phyloP scores from a whole-genome alignment of 2,888 invertebrate species.

The Pterostichus madidus region DNA sequence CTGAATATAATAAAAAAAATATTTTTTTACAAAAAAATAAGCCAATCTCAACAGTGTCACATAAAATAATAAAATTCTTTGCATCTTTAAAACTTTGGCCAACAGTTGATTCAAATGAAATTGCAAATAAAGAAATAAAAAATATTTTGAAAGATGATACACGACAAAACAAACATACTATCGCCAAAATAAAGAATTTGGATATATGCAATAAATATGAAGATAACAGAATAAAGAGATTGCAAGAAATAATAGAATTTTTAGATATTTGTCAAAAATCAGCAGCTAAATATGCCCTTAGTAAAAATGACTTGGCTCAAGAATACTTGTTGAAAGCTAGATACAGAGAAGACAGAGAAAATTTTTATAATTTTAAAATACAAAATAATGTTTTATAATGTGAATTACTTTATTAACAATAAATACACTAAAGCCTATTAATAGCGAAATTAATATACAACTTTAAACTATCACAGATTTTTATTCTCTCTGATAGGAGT shows the following conservation, averaged over 20 bases:
- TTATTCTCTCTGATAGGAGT: background rate
- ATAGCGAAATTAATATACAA: conserved; percentile 17
- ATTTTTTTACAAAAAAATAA: conserved; percentile 9
- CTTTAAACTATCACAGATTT: background rate
- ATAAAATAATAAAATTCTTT: conserved; percentile 55
- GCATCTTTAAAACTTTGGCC: conserved; percentile 47
- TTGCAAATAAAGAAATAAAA: conserved; percentile 8
- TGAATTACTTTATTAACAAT: conserved; percentile 64
- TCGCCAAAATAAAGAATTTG: background rate
- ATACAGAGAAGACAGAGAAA: conserved; percentile 78
- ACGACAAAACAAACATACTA: background rate
- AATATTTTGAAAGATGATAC: conserved; percentile 1
- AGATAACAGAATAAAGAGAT: conserved; percentile 73
- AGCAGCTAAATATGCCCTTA: conserved; percentile 76
- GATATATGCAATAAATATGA: background rate
- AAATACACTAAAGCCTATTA: conserved; percentile 66
- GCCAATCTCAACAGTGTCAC: conserved; percentile 10
- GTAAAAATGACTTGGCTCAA: conserved; percentile 76
- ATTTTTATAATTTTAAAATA: conserved; percentile 77
- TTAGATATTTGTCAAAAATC: conserved; percentile 76
- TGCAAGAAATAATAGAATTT: conserved; percentile 74
- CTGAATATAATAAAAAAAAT: background rate
- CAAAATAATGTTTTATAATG: conserved; percentile 69
- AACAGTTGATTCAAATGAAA: background rate
- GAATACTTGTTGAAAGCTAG: conserved; percentile 79